Evolutionary conservation across 1,140 invertebrate genomes (phyloP).

Genomic region (Lanistes nyassanus): DNA sequence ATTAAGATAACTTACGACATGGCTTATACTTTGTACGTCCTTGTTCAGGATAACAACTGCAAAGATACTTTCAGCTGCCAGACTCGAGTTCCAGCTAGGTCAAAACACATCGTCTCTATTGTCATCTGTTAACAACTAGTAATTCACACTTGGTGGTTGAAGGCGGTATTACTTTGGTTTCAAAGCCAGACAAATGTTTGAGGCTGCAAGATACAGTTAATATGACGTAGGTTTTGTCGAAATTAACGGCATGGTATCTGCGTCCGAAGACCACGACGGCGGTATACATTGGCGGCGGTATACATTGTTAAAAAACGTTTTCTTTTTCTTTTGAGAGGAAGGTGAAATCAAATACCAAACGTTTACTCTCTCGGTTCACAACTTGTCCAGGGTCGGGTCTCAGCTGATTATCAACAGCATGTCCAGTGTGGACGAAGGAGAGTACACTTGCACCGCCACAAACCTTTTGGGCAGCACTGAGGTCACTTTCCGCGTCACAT

Average conservation of each 20-base stretch:
- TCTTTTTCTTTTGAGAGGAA: neutral
- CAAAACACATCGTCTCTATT: no score
- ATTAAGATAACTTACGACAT: no score
- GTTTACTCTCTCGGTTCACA: neutral
- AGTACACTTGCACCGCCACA: conserved; percentile 6
- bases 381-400: neutral
- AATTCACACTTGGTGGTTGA: no score
- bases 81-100: no score
- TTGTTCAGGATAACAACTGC: no score
- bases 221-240: neutral
- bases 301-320: neutral
- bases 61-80: no score
- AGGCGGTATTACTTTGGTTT: no score
- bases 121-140: no score
- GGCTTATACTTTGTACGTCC: no score
- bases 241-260: neutral
- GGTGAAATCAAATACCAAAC: neutral
- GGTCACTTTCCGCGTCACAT: neutral
- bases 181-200: no score
- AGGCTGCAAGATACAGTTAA: neutral
- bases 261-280: no score
- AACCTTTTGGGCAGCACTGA: conserved; percentile 5
- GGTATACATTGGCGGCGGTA: no score
- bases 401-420: conserved; percentile 5
- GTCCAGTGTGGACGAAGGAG: neutral